Conservation (phyloP, 2,797 vertebrate species). For the Urosaurus nigricauda region DNA sequence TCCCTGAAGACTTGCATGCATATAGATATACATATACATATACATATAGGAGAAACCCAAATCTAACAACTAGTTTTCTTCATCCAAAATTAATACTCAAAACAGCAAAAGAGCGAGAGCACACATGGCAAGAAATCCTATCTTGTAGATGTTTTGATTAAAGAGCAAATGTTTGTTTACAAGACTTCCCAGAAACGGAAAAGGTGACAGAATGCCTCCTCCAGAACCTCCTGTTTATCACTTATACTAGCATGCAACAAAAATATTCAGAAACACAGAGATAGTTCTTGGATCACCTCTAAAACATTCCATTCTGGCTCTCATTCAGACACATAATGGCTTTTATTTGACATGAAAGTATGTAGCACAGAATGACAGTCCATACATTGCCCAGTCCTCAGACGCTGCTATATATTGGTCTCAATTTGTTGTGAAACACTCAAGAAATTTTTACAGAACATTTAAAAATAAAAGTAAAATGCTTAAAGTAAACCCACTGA, state of each 20-base stretch:
- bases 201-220: slow-evolving; percentile 31
- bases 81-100: slow-evolving; percentile 50
- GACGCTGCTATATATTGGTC: neutral
- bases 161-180: slow-evolving; percentile 47
- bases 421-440: neutral
- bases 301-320: slow-evolving; percentile 14
- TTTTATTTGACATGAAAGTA: slow-evolving; percentile 56
- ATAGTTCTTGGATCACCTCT: slow-evolving; percentile 22
- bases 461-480: neutral
- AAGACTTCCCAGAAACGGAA: slow-evolving; percentile 57
- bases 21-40: neutral
- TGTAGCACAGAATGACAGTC: slow-evolving; percentile 7
- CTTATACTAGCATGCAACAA: neutral
- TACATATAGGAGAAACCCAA: slow-evolving; percentile 13
- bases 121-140: slow-evolving; percentile 42
- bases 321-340: slow-evolving; percentile 40
- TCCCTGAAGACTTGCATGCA: slow-evolving; percentile 31
- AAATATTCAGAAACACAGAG: slow-evolving; percentile 14
- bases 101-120: slow-evolving; percentile 43
- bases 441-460: neutral
- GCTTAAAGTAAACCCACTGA: neutral
- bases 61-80: neutral
- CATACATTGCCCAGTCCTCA: neutral
- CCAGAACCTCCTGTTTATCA: slow-evolving; percentile 53
- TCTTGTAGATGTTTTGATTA: slow-evolving; percentile 46